Evolutionary conservation across 2,797 vertebrate species (phyloP).

Genomic region (Threskiornis aethiopicus): DNA sequence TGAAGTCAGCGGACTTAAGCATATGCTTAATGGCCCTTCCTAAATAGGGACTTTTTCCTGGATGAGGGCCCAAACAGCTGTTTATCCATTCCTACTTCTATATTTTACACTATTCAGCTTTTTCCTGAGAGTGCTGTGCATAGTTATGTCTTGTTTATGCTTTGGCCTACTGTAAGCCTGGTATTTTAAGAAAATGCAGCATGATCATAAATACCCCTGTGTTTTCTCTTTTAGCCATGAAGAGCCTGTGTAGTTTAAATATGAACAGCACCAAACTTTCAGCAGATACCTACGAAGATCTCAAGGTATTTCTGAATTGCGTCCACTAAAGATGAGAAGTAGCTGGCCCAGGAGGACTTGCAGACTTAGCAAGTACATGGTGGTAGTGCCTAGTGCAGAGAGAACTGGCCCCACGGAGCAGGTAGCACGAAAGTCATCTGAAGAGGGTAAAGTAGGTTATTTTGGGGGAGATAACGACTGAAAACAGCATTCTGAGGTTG

Average conservation of each 20-base stretch:
- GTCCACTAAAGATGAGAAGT: neutral
- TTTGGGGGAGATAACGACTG: neutral
- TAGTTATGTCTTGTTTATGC: constrained; percentile 2
- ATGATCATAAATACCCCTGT: neutral
- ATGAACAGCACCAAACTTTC: constrained; percentile 99
- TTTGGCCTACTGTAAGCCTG: neutral
- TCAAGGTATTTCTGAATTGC: constrained; percentile 86
- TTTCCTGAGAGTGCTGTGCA: constrained; percentile 11
- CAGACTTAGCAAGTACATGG: neutral
- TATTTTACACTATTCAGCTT: constrained; percentile 53
- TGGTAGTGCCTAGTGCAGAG: neutral
- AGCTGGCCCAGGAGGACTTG: neutral
- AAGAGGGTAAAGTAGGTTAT: neutral
- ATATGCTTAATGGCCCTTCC: constrained; percentile 46
- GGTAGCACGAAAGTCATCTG: neutral
- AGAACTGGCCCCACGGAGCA: neutral
- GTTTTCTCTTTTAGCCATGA: constrained; percentile 87
- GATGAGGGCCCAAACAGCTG: constrained; percentile 56
- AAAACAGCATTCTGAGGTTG: neutral
- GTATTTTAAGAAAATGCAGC: neutral
- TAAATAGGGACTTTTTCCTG: constrained; percentile 65
- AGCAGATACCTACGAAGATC: constrained; percentile 96
- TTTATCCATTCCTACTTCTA: constrained; percentile 47
- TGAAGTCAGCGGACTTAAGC: constrained; percentile 47
- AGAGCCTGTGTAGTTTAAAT: constrained; percentile 97